phyloP scores from a whole-genome alignment of 2,113 vertebrate species.

The Malaclemys terrapin region DNA sequence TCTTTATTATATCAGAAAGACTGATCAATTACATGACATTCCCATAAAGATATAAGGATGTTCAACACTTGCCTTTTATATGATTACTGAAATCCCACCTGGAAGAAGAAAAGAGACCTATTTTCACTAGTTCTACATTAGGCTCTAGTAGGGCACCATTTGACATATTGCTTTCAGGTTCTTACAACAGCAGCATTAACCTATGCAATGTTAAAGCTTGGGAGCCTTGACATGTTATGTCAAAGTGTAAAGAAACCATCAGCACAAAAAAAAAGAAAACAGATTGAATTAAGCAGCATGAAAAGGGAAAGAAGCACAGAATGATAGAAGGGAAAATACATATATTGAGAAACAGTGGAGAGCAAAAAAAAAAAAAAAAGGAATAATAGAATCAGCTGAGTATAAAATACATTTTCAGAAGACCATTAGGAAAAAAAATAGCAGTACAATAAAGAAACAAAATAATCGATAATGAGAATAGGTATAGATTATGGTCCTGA shows the following conservation, averaged over 20 bases:
- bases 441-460: not conserved
- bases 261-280: slow-evolving; percentile 53
- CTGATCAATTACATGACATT: slow-evolving; percentile 29
- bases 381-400: not conserved
- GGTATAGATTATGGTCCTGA: not conserved
- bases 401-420: not conserved
- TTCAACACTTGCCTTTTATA: not conserved
- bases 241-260: slow-evolving; percentile 38
- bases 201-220: slow-evolving; percentile 48
- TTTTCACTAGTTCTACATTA: slow-evolving; percentile 51
- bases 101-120: slow-evolving; percentile 28
- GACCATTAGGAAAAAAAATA: not conserved
- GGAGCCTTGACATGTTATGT: slow-evolving; percentile 28
- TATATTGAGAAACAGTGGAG: not conserved
- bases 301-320: slow-evolving; percentile 11
- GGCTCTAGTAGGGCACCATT: not conserved
- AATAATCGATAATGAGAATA: not conserved
- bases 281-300: slow-evolving; percentile 30
- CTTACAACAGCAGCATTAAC: slow-evolving; percentile 47
- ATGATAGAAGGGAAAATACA: not conserved
- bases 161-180: slow-evolving; percentile 57
- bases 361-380: slow-evolving; percentile 1
- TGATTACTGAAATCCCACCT: slow-evolving; percentile 38
- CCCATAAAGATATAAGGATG: slow-evolving; percentile 31
- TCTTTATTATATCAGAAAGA: not conserved